These are phyloP conservation scores for Macrotus californicus DNA, from an alignment of 2,113 vertebrate species.

Conservation along the genomic window DNA sequence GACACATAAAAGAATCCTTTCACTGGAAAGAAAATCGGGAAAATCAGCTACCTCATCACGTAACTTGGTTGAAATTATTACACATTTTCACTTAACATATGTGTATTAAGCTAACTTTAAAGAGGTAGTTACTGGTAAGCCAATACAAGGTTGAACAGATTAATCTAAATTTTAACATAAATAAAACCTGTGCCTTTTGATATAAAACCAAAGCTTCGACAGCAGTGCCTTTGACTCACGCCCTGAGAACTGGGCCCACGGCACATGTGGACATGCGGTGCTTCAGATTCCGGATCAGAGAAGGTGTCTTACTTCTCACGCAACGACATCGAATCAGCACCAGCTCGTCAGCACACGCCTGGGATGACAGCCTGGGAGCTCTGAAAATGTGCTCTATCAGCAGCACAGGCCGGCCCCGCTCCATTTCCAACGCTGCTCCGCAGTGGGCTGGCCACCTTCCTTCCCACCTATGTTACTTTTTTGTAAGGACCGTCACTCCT, in stretches of 20 bases:
- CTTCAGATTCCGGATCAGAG: background rate
- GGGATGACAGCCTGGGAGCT: background rate
- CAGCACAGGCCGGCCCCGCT: background rate
- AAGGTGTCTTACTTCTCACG: background rate
- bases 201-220: background rate
- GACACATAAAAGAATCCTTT: slow-evolving; percentile 83
- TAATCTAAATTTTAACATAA: background rate
- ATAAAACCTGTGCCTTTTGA: background rate
- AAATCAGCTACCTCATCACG: background rate
- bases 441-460: background rate
- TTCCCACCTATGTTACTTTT: background rate
- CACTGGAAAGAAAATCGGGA: slow-evolving; percentile 77
- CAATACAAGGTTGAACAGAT: background rate
- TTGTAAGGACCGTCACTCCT: background rate
- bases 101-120: background rate
- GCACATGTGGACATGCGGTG: rapidly evolving
- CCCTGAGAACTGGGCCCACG: background rate
- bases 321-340: background rate
- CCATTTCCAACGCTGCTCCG: background rate
- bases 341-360: too few species aligned
- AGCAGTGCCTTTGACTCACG: background rate
- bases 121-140: background rate
- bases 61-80: background rate
- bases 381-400: background rate
- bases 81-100: background rate